Conservation (phyloP, 2,113 vertebrate species). For the Saccopteryx bilineata region DNA sequence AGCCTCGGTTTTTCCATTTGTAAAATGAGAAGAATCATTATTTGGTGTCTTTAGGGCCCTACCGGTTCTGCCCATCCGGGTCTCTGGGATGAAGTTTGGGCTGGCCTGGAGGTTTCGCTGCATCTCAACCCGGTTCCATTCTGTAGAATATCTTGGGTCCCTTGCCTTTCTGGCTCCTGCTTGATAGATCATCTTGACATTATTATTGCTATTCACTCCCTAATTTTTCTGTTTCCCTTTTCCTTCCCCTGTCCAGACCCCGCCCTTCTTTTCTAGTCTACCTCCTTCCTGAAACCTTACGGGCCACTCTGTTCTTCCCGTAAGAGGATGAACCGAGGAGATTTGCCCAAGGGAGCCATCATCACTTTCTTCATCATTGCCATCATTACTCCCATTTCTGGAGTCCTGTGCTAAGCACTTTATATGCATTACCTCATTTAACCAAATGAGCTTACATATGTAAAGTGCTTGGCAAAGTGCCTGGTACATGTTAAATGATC, state of each 20-base stretch:
- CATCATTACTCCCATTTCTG: constrained; percentile 59
- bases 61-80: not conserved
- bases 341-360: constrained; percentile 51
- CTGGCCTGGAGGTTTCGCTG: not conserved
- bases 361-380: constrained; percentile 62
- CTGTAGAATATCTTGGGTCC: not conserved
- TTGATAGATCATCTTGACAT: not conserved
- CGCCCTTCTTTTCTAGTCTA: not conserved
- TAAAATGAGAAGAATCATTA: not conserved
- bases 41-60: not conserved
- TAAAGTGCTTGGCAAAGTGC: constrained; percentile 75
- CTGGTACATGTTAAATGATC: constrained; percentile 53
- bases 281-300: constrained; percentile 38
- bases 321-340: constrained; percentile 47
- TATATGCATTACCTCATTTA: constrained; percentile 79
- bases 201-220: not conserved
- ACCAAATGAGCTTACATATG: constrained; percentile 79
- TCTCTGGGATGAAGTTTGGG: not conserved
- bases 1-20: not conserved
- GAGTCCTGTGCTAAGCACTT: constrained; percentile 77
- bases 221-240: not conserved
- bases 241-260: not conserved
- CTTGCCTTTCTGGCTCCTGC: not conserved
- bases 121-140: not conserved
- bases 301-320: not conserved